These are phyloP conservation scores for Dichetophora obliterata DNA, from an alignment of 2,888 invertebrate genomes.

Conservation along the genomic window DNA sequence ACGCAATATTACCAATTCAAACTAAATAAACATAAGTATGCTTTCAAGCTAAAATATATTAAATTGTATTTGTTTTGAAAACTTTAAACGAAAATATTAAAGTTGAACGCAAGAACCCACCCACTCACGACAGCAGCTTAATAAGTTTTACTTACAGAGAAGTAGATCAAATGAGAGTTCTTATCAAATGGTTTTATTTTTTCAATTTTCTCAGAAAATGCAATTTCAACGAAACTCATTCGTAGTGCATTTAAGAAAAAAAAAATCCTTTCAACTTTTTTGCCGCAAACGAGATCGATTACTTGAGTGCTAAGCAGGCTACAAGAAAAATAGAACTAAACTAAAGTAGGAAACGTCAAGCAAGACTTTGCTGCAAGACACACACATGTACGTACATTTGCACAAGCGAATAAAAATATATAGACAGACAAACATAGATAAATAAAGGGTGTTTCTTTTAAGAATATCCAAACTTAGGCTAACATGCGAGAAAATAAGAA, in stretches of 20 bases:
- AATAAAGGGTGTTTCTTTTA: neutral
- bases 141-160: too few relatives aligned
- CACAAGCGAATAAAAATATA: neutral
- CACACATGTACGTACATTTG: neutral
- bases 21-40: too few relatives aligned
- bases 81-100: too few relatives aligned
- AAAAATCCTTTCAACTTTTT: slow-evolving; percentile 1
- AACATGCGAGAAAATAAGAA: too few relatives aligned
- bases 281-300: slow-evolving; percentile 29
- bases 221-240: neutral
- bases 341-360: slow-evolving; percentile 1
- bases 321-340: neutral
- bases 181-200: too few relatives aligned
- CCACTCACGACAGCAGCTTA: too few relatives aligned
- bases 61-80: too few relatives aligned
- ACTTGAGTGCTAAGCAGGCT: slow-evolving; percentile 14
- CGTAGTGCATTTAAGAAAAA: slow-evolving; percentile 4
- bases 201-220: neutral
- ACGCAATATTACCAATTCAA: too few relatives aligned
- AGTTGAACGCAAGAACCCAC: too few relatives aligned
- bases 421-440: neutral
- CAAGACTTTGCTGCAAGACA: neutral
- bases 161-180: too few relatives aligned
- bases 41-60: too few relatives aligned
- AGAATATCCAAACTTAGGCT: neutral